Percentiles rank a stretch among this genome's conserved stretches.
phyloP scores from a whole-genome alignment of 1,140 invertebrate genomes.

The Zaprionus ornatus region DNA sequence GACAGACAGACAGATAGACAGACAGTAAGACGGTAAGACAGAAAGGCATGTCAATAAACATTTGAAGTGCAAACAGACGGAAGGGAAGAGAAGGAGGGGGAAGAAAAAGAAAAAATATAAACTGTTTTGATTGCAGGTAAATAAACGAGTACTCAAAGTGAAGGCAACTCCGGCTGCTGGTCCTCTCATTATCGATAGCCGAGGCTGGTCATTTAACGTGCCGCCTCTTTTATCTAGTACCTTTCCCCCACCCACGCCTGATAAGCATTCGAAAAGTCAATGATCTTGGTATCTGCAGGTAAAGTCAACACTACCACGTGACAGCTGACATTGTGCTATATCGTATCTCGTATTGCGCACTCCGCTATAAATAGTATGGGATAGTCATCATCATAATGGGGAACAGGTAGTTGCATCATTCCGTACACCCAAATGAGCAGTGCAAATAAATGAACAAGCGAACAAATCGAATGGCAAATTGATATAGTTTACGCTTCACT shows the following conservation, averaged over 20 bases:
- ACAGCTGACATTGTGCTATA: slow-evolving; percentile 8
- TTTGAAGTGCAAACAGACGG: slow-evolving; percentile 49
- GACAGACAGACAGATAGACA: neutral
- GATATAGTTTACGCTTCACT: slow-evolving; percentile 53
- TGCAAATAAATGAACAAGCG: slow-evolving; percentile 30
- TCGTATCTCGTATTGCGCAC: slow-evolving; percentile 38
- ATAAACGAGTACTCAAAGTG: slow-evolving; percentile 33
- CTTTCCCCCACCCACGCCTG: slow-evolving; percentile 16
- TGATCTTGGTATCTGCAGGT: slow-evolving; percentile 46
- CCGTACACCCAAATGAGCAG: slow-evolving; percentile 47
- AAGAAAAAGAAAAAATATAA: slow-evolving; percentile 53
- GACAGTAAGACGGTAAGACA: slow-evolving; percentile 3
- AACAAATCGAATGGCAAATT: slow-evolving; percentile 52
- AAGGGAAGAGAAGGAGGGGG: slow-evolving; percentile 15
- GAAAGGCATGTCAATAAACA: slow-evolving; percentile 45
- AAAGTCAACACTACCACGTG: neutral
- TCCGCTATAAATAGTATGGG: slow-evolving; percentile 31
- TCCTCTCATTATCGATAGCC: slow-evolving; percentile 65
- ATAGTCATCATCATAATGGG: neutral
- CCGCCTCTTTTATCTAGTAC: slow-evolving; percentile 62
- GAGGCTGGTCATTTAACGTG: slow-evolving; percentile 67
- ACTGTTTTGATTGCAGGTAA: slow-evolving; percentile 77
- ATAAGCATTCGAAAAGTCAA: slow-evolving; percentile 60
- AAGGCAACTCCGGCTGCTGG: slow-evolving; percentile 21
- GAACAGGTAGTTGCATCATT: slow-evolving; percentile 61